A percentile compares a stretch with the other conserved stretches of the same genome.
Conservation (phyloP, 2,888 invertebrate genomes). For the Papilio gigon region DNA sequence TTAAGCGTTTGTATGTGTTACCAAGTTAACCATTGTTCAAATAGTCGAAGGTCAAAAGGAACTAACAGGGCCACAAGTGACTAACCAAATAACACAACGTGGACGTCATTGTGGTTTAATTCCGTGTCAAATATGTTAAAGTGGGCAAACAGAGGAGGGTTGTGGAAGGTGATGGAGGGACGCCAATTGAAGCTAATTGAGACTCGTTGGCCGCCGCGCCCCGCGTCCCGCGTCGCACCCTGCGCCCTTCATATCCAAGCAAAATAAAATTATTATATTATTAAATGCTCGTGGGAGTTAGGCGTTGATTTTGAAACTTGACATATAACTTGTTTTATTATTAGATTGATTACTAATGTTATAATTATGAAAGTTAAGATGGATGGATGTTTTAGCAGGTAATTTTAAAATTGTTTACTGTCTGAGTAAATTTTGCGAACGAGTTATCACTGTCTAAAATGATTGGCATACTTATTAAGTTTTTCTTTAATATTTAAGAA, state of each 20-base stretch:
- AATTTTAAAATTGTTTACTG: too few relatives aligned
- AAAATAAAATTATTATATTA: constrained; percentile 31
- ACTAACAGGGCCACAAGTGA: constrained; percentile 32
- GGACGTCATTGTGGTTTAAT: constrained; percentile 38
- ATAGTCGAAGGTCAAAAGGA: constrained; percentile 25
- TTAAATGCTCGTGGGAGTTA: background rate
- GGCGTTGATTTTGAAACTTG: background rate
- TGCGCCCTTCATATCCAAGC: constrained; percentile 16
- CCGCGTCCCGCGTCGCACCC: constrained; percentile 11
- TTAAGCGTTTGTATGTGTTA: constrained; percentile 7
- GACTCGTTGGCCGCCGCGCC: constrained; percentile 60
- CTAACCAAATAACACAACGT: constrained; percentile 39
- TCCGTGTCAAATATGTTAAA: constrained; percentile 46
- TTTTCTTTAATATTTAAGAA: too few relatives aligned
- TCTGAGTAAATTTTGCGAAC: too few relatives aligned
- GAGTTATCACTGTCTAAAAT: too few relatives aligned
- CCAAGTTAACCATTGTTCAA: constrained; percentile 9
- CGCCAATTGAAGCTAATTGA: constrained; percentile 76
- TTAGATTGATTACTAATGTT: too few relatives aligned
- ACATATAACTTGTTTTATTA: too few relatives aligned
- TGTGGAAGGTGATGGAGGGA: constrained; percentile 73
- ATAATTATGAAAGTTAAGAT: too few relatives aligned
- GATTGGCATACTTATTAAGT: too few relatives aligned
- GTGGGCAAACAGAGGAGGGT: constrained; percentile 64
- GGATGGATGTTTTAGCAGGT: too few relatives aligned